Conservation (phyloP, 1,140 invertebrate genomes). For the Tyrophagus putrescentiae region DNA sequence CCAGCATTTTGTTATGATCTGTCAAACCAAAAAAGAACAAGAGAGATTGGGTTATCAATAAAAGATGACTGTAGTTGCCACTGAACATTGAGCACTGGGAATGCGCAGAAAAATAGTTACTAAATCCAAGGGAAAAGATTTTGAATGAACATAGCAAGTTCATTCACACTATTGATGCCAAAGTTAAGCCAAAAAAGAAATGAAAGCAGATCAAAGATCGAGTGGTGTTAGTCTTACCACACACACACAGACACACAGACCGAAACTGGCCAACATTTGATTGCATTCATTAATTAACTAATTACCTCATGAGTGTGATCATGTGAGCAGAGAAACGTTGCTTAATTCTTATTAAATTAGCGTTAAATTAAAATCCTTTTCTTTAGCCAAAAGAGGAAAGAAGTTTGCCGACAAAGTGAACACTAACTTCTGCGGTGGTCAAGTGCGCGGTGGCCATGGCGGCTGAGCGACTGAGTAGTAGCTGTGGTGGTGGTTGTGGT, state of each 20-base stretch:
- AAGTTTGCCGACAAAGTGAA: background rate
- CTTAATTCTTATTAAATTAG: slow-evolving; percentile 15
- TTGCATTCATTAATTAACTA: background rate
- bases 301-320: background rate
- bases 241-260: background rate
- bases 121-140: background rate
- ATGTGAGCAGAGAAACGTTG: background rate
- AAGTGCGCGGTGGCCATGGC: slow-evolving; percentile 1
- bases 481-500: background rate
- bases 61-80: no score
- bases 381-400: background rate
- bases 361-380: slow-evolving; percentile 14
- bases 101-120: background rate
- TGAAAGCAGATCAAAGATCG: no score
- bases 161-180: slow-evolving; percentile 3
- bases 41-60: no score
- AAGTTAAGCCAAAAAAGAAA: no score
- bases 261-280: background rate
- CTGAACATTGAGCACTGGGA: background rate
- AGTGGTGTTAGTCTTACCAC: no score
- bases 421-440: no score
- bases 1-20: no score
- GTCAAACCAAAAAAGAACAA: no score
- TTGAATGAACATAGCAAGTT: background rate
- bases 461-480: background rate